Evolutionary conservation across 2,113 vertebrate genomes (phyloP), one percentile per base, ranked within the genome.

Genomic region (Oplegnathus fasciatus): DNA sequence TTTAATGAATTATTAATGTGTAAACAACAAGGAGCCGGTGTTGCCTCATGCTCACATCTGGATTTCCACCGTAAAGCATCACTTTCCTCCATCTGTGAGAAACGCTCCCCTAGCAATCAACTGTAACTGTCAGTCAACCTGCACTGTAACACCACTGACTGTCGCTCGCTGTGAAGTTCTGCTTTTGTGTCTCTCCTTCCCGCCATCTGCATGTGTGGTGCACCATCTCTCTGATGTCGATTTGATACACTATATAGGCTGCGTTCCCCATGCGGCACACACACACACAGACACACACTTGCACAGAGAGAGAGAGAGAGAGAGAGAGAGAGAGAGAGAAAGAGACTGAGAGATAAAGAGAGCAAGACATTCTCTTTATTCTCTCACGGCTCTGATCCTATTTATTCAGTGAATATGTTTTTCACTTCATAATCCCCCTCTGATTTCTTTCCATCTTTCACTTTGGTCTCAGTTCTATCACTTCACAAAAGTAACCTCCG

Each of bases 361-460:
- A 81, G 75, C 52, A 52, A 85, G 65, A 80, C 66, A 17, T 40
- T 83, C 66, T n/a, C 83, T 90, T 86, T 87, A 89, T 86, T 88
- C 90, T 88, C 70, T 57, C 26, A 79, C 40, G n/a, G 64, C 91
- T 92, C 89, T 93, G 91, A 93, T 93, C 83, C 76, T 93, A 82
- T 94, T 93, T 90, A 90, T 88, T 87, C 87, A 80, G 70, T 69
- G 82, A 86, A 84, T 89, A 37, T 93, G 83, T 91, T 91, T 88
- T 86, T 84, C 80, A 66, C 83, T 91, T 34, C 42, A 22, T 86
- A 91, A 92, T 85, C 78, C 86, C 77, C 88, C 58, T 85, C 88
- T 90, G 90, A 90, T 91, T 89, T 87, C 83, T 37, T 65, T 61
- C 88, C 82, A 40, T 84, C 85, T 80, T 75, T 88, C 75, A 57